Base-by-base conservation (phyloP, 2,113 vertebrate species). In the Ammodytes marinus region DNA sequence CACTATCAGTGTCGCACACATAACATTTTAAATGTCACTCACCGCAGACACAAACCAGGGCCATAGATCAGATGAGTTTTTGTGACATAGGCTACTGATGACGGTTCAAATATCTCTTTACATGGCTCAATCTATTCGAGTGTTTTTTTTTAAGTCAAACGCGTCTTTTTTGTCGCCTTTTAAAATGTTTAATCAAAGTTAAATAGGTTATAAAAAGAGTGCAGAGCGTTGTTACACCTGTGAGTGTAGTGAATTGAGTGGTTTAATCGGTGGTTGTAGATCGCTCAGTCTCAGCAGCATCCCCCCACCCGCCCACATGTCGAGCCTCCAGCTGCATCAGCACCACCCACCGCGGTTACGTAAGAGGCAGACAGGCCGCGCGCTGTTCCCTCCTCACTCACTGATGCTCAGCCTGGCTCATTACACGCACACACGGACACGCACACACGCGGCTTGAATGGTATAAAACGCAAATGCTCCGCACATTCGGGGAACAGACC, bases 241-340 rank as follows among this genome's bases (percentile, higher is more conserved):
- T 4, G 7, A 8, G 8, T 57, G 27, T 1, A 57, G 19, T 7
- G 55, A 2, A 12, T 13, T 35, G 57, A 14, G 19, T 39, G 14
- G 15, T 52, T 42, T 40, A 5, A 7, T 59, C 5, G 10, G 55
- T 14, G 17, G 59, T 1, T 61, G 59, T 61, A 14, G 15, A 5
- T 60, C 37, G 4, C 6, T 13, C 39, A 4, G 13, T 1, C 15
- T 57, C 52, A 65, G 5, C 64, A 69, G 27, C 27, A 27, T 27
- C 27, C 27, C 27, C 65, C 42, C n/a, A 17, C 0, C 42, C 12
- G 46, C 37, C 74, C 45, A 40, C 67, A 49, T 79, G 47, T 82
- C 77, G 46, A 68, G 65, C 57, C 69, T 66, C 53, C 49, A 69
- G 40, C 60, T 74, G 76, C 84, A 83, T 85, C 89, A 79, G 79